Percentiles rank a stretch among this genome's conserved stretches.
Evolutionary conservation across 2,797 vertebrate species (phyloP).

Genomic region (Lepidocolaptes lacrymiger): DNA sequence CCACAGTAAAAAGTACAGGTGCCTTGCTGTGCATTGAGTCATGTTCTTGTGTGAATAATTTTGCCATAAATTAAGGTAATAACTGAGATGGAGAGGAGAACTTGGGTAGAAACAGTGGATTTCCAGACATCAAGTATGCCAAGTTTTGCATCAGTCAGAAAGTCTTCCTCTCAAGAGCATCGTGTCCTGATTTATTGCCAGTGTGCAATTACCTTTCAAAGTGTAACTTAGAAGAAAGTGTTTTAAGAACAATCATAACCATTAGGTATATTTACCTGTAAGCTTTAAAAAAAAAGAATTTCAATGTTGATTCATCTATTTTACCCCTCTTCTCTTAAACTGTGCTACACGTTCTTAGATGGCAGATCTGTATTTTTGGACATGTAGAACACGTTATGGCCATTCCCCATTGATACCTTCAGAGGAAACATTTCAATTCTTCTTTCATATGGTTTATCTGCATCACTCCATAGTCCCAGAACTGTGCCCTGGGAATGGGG

Average conservation of each 20-base stretch:
- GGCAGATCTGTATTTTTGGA: not conserved
- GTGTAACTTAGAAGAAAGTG: not conserved
- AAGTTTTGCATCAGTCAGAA: not conserved
- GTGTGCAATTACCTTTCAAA: not conserved
- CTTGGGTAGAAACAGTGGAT: not conserved
- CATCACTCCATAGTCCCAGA: not conserved
- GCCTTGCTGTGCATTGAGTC: not conserved
- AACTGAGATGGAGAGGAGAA: not conserved
- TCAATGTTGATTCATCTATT: not conserved
- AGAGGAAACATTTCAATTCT: not conserved
- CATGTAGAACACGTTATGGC: not conserved
- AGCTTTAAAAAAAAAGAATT: not conserved
- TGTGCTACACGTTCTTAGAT: not conserved
- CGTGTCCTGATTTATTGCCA: not conserved
- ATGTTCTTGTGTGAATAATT: not conserved
- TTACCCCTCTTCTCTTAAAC: not conserved
- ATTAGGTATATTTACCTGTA: not conserved
- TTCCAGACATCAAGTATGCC: not conserved
- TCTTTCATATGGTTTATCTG: not conserved
- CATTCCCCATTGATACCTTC: not conserved
- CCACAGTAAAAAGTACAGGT: not conserved
- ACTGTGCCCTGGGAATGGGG: not conserved
- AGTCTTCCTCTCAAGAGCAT: not conserved
- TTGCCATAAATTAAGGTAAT: not conserved
- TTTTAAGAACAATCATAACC: not conserved